These are phyloP conservation scores for Candidula unifasciata DNA, from an alignment of 2,888 invertebrate species.

Conservation along the genomic window DNA sequence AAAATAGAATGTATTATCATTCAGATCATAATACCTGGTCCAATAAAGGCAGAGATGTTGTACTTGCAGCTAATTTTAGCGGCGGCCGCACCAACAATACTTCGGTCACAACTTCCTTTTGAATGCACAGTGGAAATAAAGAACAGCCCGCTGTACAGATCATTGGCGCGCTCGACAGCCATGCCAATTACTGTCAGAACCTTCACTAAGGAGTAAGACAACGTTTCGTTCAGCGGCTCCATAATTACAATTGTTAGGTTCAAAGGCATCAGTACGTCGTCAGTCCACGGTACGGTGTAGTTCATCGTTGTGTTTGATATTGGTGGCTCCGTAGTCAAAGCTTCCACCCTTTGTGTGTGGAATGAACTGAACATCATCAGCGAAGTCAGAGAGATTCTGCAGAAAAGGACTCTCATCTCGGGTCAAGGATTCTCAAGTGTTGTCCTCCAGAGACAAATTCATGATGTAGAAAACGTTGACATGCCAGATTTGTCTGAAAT, in stretches of 20 bases:
- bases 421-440: too few relatives aligned
- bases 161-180: constrained; percentile 10
- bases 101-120: constrained; percentile 22
- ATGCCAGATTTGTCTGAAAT: not conserved
- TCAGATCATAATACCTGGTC: constrained; percentile 25
- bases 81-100: constrained; percentile 24
- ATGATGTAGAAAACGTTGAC: too few relatives aligned
- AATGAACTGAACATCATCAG: not conserved
- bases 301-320: not conserved
- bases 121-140: not conserved
- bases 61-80: constrained; percentile 33
- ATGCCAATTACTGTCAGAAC: constrained; percentile 20
- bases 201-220: not conserved
- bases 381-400: not conserved
- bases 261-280: not conserved
- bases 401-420: too few relatives aligned
- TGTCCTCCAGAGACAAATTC: too few relatives aligned
- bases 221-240: not conserved
- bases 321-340: not conserved
- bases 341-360: not conserved
- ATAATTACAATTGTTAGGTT: constrained; percentile 19
- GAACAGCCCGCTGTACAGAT: constrained; percentile 17
- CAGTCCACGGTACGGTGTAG: not conserved
- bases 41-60: constrained; percentile 40
- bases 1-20: not conserved